Evolutionary conservation across 1,140 invertebrate genomes (phyloP), one percentile per base, ranked within the genome.

Genomic region (Trypoxylus dichotomus): DNA sequence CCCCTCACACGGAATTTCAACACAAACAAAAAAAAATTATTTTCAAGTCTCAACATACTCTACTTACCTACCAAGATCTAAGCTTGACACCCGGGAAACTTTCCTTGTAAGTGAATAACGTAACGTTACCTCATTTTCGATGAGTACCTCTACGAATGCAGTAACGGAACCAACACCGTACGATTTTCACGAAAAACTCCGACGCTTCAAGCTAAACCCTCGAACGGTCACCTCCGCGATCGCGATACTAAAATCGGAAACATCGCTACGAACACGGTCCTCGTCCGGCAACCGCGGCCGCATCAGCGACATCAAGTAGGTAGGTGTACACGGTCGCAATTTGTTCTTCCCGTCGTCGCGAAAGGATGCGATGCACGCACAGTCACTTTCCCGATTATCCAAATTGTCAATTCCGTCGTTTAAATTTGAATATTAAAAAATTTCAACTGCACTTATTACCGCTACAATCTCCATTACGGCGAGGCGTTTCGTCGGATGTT

Each of bases 341-440:
- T 63, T 63, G 21, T 63, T 25, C 25, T 63, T 63, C 60, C 60
- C 60, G 60, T 63, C 21, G 60, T 47, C 21, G 60, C 13, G 60
- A 63, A 24, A 15, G 63, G 11, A 29, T 29, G 63, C 63, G 21
- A 8, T 73, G 19, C 71, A n/a, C 15, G 27, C 71, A n/a, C 24
- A 6, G 60, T 2, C 60, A 63, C 60, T 63, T 63, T 63, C 60
- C 60, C 60, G 60, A 63, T 63, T 63, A 63, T 63, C 60, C 60
- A 63, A 63, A 63, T 63, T 63, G 21, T 73, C 71, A 73, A 73
- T 73, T 73, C 37, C 71, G 71, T 41, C 19, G 5, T 5, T 37
- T 37, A n/a, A 73, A 73, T 73, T 41, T 73, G 71, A 29, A 73
- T 73, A 73, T 41, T 41, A 68, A 47, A 47, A 47, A 47, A 47